Conservation (phyloP, 2,797 vertebrate genomes). For the Phoxinus dragarum region DNA sequence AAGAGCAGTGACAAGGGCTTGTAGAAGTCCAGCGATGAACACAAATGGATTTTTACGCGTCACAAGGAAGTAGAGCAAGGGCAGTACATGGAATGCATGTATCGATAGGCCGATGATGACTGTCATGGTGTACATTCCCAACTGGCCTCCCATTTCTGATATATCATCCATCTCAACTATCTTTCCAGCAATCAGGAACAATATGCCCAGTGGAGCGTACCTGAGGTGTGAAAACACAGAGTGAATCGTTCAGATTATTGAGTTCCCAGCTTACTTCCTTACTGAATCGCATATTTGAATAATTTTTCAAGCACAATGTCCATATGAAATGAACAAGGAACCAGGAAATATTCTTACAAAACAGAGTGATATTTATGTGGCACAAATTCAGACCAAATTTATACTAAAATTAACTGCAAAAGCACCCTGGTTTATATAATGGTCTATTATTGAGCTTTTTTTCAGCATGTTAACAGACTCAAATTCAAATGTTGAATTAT, state of each 20-base stretch:
- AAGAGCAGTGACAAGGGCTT: conserved; percentile 85
- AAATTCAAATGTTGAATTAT: neutral
- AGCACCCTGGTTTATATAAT: neutral
- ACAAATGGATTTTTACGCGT: conserved; percentile 82
- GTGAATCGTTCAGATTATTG: neutral
- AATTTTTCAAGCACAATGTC: too few relatives aligned
- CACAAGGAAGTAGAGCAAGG: conserved; percentile 82
- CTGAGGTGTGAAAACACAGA: conserved; percentile 60
- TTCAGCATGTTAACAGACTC: neutral
- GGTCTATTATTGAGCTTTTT: neutral
- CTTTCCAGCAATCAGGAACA: conserved; percentile 86
- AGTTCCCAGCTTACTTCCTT: too few relatives aligned
- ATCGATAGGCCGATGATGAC: conserved; percentile 80
- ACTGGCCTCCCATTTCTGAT: conserved; percentile 79
- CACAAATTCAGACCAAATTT: neutral
- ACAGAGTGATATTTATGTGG: neutral
- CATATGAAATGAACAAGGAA: too few relatives aligned
- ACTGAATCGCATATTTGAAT: too few relatives aligned
- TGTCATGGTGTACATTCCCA: conserved; percentile 86
- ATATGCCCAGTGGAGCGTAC: conserved; percentile 85
- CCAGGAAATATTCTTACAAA: neutral
- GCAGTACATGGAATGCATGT: conserved; percentile 80
- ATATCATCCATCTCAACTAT: conserved; percentile 85
- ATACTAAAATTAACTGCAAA: neutral
- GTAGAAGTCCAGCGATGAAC: conserved; percentile 82